Conservation (phyloP, 2,113 vertebrate species). For the Indicator maculatus region DNA sequence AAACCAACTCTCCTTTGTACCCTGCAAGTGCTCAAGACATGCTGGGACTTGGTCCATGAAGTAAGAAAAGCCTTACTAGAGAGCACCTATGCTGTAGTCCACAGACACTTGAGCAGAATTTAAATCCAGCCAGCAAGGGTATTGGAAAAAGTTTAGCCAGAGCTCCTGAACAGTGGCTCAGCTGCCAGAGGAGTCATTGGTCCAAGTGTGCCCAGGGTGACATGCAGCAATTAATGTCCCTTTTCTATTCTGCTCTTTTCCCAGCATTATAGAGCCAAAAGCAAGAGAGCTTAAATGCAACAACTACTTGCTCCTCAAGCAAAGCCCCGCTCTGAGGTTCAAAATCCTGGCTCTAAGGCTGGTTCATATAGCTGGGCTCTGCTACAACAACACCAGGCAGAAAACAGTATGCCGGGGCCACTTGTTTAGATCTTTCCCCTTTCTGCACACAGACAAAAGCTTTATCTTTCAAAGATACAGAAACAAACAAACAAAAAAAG, state of each 20-base stretch:
- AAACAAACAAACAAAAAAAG: background rate
- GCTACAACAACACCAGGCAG: background rate
- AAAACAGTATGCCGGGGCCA: background rate
- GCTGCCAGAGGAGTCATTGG: fast-evolving
- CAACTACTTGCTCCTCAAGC: background rate
- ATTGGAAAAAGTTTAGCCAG: background rate
- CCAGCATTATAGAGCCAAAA: background rate
- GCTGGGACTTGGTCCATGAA: background rate
- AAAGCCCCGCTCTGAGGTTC: background rate
- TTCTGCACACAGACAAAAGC: background rate
- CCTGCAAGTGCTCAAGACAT: background rate
- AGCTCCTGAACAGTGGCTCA: background rate
- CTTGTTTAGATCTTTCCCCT: background rate
- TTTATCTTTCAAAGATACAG: background rate
- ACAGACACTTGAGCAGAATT: background rate
- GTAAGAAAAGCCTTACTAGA: background rate
- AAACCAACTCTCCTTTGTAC: background rate
- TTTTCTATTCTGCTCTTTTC: background rate
- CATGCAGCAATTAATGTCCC: background rate
- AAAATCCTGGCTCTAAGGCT: background rate
- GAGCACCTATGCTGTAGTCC: background rate
- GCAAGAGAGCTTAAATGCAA: background rate
- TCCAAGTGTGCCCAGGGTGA: background rate
- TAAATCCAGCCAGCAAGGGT: background rate
- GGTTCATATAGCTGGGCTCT: background rate